A percentile compares a stretch with the other conserved stretches of the same genome.
Conservation (phyloP, 2,888 invertebrate species). For the Pterobdella sp. region DNA sequence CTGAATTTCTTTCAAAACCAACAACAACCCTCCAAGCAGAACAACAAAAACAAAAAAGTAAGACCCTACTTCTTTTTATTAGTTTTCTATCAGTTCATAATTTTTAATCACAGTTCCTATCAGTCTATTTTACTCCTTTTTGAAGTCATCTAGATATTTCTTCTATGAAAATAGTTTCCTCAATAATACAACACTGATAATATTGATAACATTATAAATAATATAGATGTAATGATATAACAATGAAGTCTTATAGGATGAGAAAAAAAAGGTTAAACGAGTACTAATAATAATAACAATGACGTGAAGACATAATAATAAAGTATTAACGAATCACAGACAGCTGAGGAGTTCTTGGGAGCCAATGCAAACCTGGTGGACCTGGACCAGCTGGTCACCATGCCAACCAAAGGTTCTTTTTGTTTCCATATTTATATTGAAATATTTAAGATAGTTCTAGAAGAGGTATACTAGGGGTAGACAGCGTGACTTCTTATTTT, state of each 20-base stretch:
- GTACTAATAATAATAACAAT: slow-evolving; percentile 13
- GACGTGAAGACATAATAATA: slow-evolving; percentile 15
- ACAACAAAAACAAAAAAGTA: neutral
- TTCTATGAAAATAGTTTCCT: neutral
- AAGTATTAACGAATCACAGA: slow-evolving; percentile 22
- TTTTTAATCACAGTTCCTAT: too few species aligned
- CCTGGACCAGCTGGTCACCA: slow-evolving; percentile 29
- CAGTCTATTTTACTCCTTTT: too few species aligned
- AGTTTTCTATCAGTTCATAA: too few species aligned
- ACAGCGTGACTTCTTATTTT: too few species aligned
- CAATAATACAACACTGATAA: neutral
- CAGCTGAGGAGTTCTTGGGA: slow-evolving; percentile 31
- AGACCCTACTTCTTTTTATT: too few species aligned
- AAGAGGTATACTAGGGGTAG: too few species aligned
- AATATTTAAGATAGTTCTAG: neutral
- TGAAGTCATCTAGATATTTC: neutral
- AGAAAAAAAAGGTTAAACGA: neutral
- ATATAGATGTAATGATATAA: neutral
- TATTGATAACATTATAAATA: neutral
- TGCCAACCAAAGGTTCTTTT: slow-evolving; percentile 20
- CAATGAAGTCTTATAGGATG: neutral
- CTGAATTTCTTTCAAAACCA: neutral
- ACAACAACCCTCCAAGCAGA: neutral
- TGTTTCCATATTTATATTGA: neutral
- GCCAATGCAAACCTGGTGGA: slow-evolving; percentile 31